A percentile compares a stretch with the other conserved stretches of the same genome.
Conservation (phyloP, 2,113 vertebrate species). For the Lampris megalopsis region DNA sequence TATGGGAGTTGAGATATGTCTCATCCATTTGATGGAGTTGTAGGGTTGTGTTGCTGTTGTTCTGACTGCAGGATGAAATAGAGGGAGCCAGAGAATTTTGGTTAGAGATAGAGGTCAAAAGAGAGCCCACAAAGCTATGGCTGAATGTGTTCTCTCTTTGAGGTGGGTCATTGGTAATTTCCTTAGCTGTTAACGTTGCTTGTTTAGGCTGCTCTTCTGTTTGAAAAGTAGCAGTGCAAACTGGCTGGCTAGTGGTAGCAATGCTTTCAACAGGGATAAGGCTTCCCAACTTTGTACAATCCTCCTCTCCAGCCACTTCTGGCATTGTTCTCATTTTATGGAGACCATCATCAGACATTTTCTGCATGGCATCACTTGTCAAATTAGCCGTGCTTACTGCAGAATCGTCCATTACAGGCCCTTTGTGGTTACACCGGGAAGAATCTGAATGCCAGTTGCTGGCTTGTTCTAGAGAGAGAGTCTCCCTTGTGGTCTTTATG, state of each 20-base stretch:
- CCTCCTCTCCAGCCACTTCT: conserved; percentile 37
- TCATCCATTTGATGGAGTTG: conserved; percentile 24
- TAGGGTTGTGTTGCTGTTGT: conserved; percentile 44
- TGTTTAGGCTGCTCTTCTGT: conserved; percentile 42
- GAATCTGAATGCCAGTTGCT: conserved; percentile 54
- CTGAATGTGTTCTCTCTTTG: conserved; percentile 13
- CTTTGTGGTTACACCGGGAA: conserved; percentile 28
- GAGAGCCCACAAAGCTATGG: conserved; percentile 9
- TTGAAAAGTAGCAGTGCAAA: conserved; percentile 29
- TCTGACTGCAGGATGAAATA: conserved; percentile 32
- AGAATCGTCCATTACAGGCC: conserved; percentile 36
- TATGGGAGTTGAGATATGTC: conserved; percentile 14
- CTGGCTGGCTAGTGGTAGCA: conserved; percentile 16
- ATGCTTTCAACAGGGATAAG: conserved; percentile 21
- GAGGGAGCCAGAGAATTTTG: conserved; percentile 15
- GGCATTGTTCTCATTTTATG: conserved; percentile 46
- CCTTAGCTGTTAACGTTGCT: conserved; percentile 36
- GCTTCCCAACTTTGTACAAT: conserved; percentile 35
- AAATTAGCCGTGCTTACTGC: conserved; percentile 52
- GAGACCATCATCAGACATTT: conserved; percentile 55
- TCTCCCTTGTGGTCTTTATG: conserved; percentile 27
- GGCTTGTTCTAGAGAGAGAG: conserved; percentile 30
- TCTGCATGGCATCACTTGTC: conserved; percentile 38
- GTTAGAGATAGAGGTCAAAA: conserved; percentile 27
- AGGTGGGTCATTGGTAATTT: conserved; percentile 33